Evolutionary conservation across 2,113 vertebrate species (phyloP), one percentile per base, ranked within the genome.

Genomic region (Turnix velox): DNA sequence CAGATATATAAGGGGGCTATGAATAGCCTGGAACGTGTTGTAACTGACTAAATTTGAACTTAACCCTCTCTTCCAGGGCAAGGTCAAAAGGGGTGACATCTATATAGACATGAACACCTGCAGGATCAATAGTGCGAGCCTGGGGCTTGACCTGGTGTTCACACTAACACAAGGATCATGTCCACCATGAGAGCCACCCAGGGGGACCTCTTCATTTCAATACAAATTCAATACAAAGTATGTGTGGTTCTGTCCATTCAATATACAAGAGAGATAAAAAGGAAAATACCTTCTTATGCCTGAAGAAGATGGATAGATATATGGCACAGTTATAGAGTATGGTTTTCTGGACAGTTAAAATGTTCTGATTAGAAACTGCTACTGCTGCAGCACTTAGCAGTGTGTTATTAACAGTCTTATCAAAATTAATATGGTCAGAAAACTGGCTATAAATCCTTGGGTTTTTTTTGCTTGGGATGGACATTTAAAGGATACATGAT

Each of bases 151-250:
- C 61, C 66, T 66, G 19, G 33, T 87, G 90, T 66, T 87, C 25
- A 7, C 1, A 2, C 5, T 39, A 57, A 31, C 42, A 15, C 43
- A 4, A 54, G 54, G 40, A 51, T 69, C 76, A 24, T 3, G 18
- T 20, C 71, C 25, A 13, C 66, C 8, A 0, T 13, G 24, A 35
- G 58, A 73, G 66, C 19, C 35, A 10, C 25, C n/a, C 0, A 1
- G 28, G 33, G 39, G 12, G 14, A 25, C 33, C 15, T 6, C 30
- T 71, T 40, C 14, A 14, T 42, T 19, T 18, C 10, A 0, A 4
- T 5, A 37, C 22, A 7, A 3, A 7, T 62, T 31, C 1, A 0
- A 27, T 49, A 12, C 10, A 7, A 11, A 33, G 15, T 1, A 0
- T 48, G 62, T 6, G 0, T 7, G 25, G 28, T 24, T 42, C 40